A percentile compares a stretch with the other conserved stretches of the same genome.
Evolutionary conservation across 2,113 vertebrate genomes (phyloP).

Genomic region (Cochlearius cochlearius): DNA sequence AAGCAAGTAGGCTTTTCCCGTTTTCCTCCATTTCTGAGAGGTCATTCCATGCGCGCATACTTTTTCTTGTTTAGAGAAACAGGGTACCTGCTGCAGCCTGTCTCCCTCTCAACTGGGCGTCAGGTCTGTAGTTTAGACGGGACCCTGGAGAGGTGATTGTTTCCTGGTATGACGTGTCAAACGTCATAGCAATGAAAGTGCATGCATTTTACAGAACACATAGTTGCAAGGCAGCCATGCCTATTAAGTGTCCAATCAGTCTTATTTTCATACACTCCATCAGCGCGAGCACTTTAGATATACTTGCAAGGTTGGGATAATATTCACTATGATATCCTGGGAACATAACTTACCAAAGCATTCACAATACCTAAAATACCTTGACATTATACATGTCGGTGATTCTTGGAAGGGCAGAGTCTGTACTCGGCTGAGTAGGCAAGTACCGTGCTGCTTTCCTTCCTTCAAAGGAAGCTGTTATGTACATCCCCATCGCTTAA

Average conservation of each 20-base stretch:
- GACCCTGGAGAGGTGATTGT: background rate
- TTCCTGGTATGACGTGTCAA: background rate
- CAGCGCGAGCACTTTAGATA: background rate
- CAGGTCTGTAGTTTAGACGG: fast-evolving
- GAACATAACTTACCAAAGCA: background rate
- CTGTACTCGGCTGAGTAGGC: background rate
- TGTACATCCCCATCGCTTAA: background rate
- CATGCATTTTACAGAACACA: fast-evolving
- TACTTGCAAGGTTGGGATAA: background rate
- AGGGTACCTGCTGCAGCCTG: background rate
- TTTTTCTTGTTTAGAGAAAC: background rate
- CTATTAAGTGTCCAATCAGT: background rate
- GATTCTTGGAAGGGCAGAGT: background rate
- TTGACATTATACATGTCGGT: fast-evolving
- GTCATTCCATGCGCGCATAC: background rate
- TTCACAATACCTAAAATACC: background rate
- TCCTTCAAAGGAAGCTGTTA: background rate
- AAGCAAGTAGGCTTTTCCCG: background rate
- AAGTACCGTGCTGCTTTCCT: background rate
- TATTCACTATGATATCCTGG: background rate
- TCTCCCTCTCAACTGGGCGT: background rate
- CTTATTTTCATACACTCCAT: background rate
- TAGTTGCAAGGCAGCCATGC: background rate
- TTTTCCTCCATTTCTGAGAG: background rate
- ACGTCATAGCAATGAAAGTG: fast-evolving